Evolutionary conservation across 2,113 vertebrate species (phyloP), one percentile per base, ranked within the genome.

Genomic region (Anarhynchus alexandrinus): DNA sequence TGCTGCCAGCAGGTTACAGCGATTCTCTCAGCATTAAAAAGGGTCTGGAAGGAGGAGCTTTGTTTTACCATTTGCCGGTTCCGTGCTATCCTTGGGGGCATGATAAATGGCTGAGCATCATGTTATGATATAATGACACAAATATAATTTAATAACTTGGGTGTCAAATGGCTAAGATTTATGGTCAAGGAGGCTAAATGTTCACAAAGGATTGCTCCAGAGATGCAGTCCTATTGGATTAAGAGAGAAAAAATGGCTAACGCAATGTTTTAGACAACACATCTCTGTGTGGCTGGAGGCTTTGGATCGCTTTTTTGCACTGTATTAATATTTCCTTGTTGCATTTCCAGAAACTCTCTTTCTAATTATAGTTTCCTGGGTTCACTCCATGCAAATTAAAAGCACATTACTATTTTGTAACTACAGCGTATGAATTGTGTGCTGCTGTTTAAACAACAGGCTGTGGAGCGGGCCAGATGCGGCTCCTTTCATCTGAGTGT

Each of bases 141-240:
- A 95, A 90, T 70, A 77, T 94, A 97, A 91, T 96, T 90, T 94
- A 96, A 97, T 97, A 95, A 94, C 64, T 88, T 88, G 51, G 74
- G 95, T 97, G 94, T 95, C 95, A 96, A 95, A 96, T 12, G 12
- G 84, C 89, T 93, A 83, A 97, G 87, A 94, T 96, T 96, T 96
- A 95, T 97, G 87, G 83, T 91, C 94, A 96, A 87, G 82, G 71
- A 90, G 79, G 76, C 66, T 91, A 88, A 95, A 91, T 36, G 59
- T 88, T 96, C 67, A 81, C 70, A 87, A 85, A 93, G 45, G 55
- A 69, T 95, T 91, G 62, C 67, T 94, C 78, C 51, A 87, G 78
- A 96, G 91, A 90, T 73, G 55, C 38, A 73, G 58, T 61, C 55
- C 94, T 96, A 85, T 94, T 95, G 89, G 84, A 91, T 96, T 96